Percentiles rank a stretch among this genome's conserved stretches.
phyloP scores from a whole-genome alignment of 2,888 invertebrate genomes.

The Blera fallax region DNA sequence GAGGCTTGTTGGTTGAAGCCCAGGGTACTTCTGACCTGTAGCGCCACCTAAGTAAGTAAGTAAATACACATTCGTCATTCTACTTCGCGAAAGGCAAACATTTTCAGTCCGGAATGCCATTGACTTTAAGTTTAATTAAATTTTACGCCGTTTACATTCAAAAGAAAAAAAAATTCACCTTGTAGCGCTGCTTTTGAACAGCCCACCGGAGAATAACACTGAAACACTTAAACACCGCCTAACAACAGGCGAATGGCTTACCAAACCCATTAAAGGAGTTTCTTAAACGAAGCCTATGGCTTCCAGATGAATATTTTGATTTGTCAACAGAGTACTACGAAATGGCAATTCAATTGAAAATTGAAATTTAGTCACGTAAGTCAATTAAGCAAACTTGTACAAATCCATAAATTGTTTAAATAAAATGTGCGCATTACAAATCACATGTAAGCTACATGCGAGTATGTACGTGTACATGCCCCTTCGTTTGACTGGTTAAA shows the following conservation, averaged over 20 bases:
- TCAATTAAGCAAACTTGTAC: conserved; percentile 12
- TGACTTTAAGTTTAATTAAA: too few species aligned
- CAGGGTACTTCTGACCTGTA: too few species aligned
- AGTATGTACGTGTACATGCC: too few species aligned
- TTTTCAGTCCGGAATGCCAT: too few species aligned
- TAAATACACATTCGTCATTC: too few species aligned
- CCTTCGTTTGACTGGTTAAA: neutral
- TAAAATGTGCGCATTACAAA: neutral
- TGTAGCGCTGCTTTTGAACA: neutral
- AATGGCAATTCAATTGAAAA: neutral
- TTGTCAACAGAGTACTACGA: neutral
- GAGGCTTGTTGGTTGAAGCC: too few species aligned
- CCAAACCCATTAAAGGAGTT: neutral
- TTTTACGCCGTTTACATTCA: too few species aligned
- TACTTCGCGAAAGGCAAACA: too few species aligned
- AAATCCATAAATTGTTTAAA: neutral
- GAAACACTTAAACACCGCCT: neutral
- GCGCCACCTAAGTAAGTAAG: too few species aligned
- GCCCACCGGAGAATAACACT: neutral
- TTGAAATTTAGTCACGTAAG: conserved; percentile 12
- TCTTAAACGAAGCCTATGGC: neutral
- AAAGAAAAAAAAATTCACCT: too few species aligned
- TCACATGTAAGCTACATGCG: neutral
- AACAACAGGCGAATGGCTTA: neutral
- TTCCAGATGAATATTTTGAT: neutral